Base-by-base conservation (phyloP, 2,113 vertebrate species). In the Calyptomena viridis region DNA sequence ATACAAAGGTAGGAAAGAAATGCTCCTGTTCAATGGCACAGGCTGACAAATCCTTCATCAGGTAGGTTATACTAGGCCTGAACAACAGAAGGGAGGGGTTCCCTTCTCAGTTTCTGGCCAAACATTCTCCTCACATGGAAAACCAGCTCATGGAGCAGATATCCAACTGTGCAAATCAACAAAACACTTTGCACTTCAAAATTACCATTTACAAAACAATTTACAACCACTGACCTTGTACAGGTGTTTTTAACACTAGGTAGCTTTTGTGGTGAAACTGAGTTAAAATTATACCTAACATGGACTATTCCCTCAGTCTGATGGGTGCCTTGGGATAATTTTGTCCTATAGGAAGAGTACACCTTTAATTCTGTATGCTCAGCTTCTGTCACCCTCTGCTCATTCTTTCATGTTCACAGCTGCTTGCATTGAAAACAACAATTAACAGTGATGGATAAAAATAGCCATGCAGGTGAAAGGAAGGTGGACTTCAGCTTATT, bases 171-270 rank as follows among this genome's bases (percentile, higher is more conserved):
- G 30, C 44, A 27, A 37, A 68, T 9, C 63, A 39, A 8, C 0
- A 0, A 0, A 11, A 25, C 23, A 16, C 18, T 37, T 24, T 59
- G 23, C 1, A 39, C 9, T 73, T 74, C 52, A 42, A 35, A 56
- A 63, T 82, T n/a, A 46, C 12, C 33, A 25, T 17, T 76, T 64
- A 78, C 15, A 68, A 72, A 68, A 31, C 37, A 31, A 73, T 66
- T 78, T 52, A 60, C 49, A 78, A 19, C 12, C 47, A 30, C 1
- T 46, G 47, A 52, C 59, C 50, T 66, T 39, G 56, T 56, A 68
- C 56, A 28, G 23, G 6, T 63, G 58, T 67, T 85, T 53, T 73
- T 35, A 56, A 31, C 40, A 30, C 20, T 68, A 40, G 7, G 7
- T 8, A 68, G 44, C 5, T 63, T 81, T 74, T 0, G 1, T 16